Conservation (phyloP, 2,888 invertebrate species). For the Tetheella fluctuosa region DNA sequence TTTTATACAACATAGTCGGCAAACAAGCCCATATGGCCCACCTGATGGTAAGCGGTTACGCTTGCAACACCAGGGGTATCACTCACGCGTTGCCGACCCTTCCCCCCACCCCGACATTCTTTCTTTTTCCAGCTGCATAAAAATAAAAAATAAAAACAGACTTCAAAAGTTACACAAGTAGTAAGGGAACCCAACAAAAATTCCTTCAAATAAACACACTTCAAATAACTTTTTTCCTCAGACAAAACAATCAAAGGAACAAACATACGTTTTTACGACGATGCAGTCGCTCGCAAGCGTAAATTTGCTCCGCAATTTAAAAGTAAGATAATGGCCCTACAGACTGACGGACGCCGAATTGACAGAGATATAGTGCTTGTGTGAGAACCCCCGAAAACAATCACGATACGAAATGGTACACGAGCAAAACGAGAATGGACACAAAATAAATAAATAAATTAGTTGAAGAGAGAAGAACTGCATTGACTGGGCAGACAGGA, state of each 20-base stretch:
- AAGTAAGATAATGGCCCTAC: constrained; percentile 41
- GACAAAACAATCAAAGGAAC: constrained; percentile 42
- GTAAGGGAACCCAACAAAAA: constrained; percentile 8
- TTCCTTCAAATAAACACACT: constrained; percentile 17
- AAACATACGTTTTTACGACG: constrained; percentile 52
- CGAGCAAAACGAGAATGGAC: constrained; percentile 19
- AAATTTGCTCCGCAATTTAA: constrained; percentile 55
- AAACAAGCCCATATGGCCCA: too few species aligned
- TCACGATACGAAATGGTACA: constrained; percentile 35
- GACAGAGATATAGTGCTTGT: constrained; percentile 42
- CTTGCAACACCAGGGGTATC: too few species aligned
- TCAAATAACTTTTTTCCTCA: constrained; percentile 19
- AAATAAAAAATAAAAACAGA: too few species aligned
- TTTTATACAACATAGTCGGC: too few species aligned
- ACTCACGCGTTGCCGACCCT: too few species aligned
- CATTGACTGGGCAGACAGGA: constrained; percentile 18
- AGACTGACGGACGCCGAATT: constrained; percentile 47
- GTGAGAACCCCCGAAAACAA: constrained; percentile 49
- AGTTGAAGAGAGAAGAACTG: neutral
- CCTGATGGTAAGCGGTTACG: too few species aligned
- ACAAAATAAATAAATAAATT: constrained; percentile 42
- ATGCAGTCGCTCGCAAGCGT: constrained; percentile 29
- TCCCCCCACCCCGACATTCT: too few species aligned
- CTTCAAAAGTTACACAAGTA: neutral
- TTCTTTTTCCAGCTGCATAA: too few species aligned